These are phyloP conservation scores for Drosophila lutescens DNA, from an alignment of 2,888 invertebrate species.

Conservation along the genomic window DNA sequence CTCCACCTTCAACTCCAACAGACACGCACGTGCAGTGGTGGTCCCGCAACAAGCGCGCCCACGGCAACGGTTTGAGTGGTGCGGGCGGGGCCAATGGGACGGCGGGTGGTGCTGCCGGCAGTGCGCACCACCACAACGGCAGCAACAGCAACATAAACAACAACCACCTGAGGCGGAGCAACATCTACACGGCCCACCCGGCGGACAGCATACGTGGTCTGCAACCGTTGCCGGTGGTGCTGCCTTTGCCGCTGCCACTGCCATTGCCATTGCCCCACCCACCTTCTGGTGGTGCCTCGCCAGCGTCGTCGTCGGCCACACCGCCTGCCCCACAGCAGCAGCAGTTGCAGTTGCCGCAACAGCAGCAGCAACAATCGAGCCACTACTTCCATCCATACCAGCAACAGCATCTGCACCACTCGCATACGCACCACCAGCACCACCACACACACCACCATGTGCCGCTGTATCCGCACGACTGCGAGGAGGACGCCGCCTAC, in stretches of 20 bases:
- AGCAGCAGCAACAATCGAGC: conserved; percentile 53
- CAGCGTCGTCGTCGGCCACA: conserved; percentile 52
- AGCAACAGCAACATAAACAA: conserved; percentile 78
- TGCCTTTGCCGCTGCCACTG: conserved; percentile 56
- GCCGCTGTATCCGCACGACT: conserved; percentile 62
- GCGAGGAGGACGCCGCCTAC: conserved; percentile 75
- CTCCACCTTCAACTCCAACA: conserved; percentile 44
- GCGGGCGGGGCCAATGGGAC: conserved; percentile 55
- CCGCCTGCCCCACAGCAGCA: conserved; percentile 30
- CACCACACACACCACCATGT: conserved; percentile 35
- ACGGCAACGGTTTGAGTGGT: conserved; percentile 43
- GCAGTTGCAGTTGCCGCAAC: conserved; percentile 26
- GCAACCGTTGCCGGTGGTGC: conserved; percentile 69
- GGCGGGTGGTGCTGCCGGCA: conserved; percentile 52
- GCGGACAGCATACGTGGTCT: conserved; percentile 84
- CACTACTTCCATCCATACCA: conserved; percentile 72
- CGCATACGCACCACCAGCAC: conserved; percentile 40
- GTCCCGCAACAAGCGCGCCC: conserved; percentile 84
- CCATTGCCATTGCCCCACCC: conserved; percentile 54
- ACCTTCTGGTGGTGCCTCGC: conserved; percentile 47
- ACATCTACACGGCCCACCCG: conserved; percentile 84
- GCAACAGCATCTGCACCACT: conserved; percentile 45
- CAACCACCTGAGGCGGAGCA: conserved; percentile 83
- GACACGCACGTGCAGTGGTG: conserved; percentile 85
- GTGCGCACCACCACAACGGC: conserved; percentile 48